Evolutionary conservation across 2,888 invertebrate species (phyloP).

Genomic region (Anorthoa munda): DNA sequence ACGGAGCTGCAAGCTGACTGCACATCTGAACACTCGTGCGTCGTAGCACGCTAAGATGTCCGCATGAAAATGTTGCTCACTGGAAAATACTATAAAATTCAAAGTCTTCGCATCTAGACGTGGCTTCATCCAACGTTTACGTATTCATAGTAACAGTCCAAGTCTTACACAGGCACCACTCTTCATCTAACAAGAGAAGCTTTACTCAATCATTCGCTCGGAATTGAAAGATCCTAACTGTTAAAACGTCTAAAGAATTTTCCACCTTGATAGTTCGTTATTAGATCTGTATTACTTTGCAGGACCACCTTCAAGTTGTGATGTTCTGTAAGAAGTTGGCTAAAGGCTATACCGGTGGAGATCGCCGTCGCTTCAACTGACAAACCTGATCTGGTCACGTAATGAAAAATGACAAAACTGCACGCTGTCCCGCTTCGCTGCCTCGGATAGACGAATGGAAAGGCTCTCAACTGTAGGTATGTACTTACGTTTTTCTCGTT

Average conservation of each 20-base stretch:
- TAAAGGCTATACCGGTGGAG: slow-evolving; percentile 78
- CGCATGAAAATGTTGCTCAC: slow-evolving; percentile 48
- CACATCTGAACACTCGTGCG: slow-evolving; percentile 53
- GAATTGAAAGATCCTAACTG: slow-evolving; percentile 51
- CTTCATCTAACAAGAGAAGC: slow-evolving; percentile 83
- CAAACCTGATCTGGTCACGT: slow-evolving; percentile 93
- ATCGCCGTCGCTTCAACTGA: slow-evolving; percentile 84
- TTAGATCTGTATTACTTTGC: slow-evolving; percentile 57
- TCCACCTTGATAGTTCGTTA: neutral
- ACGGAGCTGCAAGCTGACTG: slow-evolving; percentile 51
- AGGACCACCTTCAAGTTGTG: slow-evolving; percentile 4
- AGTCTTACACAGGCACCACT: slow-evolving; percentile 82
- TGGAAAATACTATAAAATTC: slow-evolving; percentile 61
- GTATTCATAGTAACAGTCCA: slow-evolving; percentile 84
- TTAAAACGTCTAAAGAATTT: slow-evolving; percentile 21
- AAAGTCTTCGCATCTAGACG: slow-evolving; percentile 73
- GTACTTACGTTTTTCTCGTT: slow-evolving; percentile 22
- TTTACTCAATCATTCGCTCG: slow-evolving; percentile 74
- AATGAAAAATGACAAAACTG: slow-evolving; percentile 92
- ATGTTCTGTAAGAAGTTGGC: slow-evolving; percentile 53
- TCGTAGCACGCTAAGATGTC: slow-evolving; percentile 53
- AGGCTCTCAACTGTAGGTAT: slow-evolving; percentile 44
- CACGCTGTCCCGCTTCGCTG: slow-evolving; percentile 71
- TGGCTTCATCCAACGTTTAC: slow-evolving; percentile 81
- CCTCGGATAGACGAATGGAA: slow-evolving; percentile 72